Conservation (phyloP, 2,797 vertebrate genomes). For the Myoxocephalus aenaeus region DNA sequence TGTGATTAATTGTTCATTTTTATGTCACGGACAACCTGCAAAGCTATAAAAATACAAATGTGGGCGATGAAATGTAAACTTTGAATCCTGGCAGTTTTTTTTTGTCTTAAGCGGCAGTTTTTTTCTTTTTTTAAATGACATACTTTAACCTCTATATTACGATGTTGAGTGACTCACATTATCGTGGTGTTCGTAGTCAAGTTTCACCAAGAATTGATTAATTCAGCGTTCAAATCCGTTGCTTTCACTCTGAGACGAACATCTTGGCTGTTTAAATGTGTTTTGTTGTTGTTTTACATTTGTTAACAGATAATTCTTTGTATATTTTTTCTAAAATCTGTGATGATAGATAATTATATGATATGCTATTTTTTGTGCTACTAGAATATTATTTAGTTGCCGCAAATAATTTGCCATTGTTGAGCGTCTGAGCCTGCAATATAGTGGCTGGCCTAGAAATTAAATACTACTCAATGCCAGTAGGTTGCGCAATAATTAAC, state of each 20-base stretch:
- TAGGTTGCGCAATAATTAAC: too few relatives aligned
- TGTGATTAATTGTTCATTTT: not conserved
- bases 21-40: not conserved
- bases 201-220: slow-evolving; percentile 19
- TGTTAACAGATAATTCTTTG: too few relatives aligned
- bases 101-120: not conserved
- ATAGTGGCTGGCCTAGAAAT: too few relatives aligned
- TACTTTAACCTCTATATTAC: not conserved
- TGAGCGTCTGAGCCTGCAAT: too few relatives aligned
- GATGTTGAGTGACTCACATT: not conserved
- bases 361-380: not conserved
- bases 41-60: not conserved
- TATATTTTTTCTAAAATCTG: too few relatives aligned
- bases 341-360: not conserved
- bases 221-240: slow-evolving; percentile 30
- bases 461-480: too few relatives aligned
- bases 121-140: not conserved
- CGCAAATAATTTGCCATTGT: too few relatives aligned
- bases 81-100: not conserved
- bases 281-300: too few relatives aligned
- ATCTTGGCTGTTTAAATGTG: slow-evolving; percentile 8
- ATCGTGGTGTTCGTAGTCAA: not conserved
- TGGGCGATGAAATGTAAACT: not conserved
- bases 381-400: too few relatives aligned
- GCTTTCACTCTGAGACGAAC: not conserved